Evolutionary conservation across 2,113 vertebrate species (phyloP), one percentile per base, ranked within the genome.

Genomic region (Actinemys pallida): DNA sequence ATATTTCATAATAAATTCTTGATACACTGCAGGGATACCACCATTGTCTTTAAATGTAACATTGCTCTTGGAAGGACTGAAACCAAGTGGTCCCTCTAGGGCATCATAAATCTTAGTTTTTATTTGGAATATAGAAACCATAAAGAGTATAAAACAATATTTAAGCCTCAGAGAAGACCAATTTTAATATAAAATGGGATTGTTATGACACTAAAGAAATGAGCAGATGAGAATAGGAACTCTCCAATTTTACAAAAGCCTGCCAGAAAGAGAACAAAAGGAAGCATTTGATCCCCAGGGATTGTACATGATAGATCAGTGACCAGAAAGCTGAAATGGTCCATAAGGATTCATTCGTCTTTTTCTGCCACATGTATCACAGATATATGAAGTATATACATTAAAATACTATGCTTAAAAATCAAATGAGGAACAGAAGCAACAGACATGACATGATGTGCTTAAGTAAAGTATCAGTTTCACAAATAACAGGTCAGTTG

Each of bases 31-130:
- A 96, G 96, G 97, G 93, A 72, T 98, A 97, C 95, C 90, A 96
- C 88, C 86, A 95, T 35, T 90, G 19, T 97, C 95, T 98, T 98
- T 97, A 98, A 62, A 97, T 90, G 95, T 93, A 97, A 96, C 97
- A 97, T 97, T 98, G 98, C 95, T 97, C 94, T 98, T 98, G 97
- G 93, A 97, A 98, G 92, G 95, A 93, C 94, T 97, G 96, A 98
- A 98, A 98, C 91, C 81, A 93, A 96, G 93, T 95, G 84, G 87
- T 95, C 94, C 97, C 97, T 98, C 97, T 24, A 35, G 96, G 97
- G 97, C 96, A 97, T 97, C 95, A 96, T 98, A 98, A 98, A 98
- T 98, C 97, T 98, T 97, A 96, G 94, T 97, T 98, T 98, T 97
- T 96, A 97, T 96, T 97, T 95, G 93, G 89, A 98, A 96, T 97